Conservation (phyloP, 2,113 vertebrate species). For the Taurulus bubalis region DNA sequence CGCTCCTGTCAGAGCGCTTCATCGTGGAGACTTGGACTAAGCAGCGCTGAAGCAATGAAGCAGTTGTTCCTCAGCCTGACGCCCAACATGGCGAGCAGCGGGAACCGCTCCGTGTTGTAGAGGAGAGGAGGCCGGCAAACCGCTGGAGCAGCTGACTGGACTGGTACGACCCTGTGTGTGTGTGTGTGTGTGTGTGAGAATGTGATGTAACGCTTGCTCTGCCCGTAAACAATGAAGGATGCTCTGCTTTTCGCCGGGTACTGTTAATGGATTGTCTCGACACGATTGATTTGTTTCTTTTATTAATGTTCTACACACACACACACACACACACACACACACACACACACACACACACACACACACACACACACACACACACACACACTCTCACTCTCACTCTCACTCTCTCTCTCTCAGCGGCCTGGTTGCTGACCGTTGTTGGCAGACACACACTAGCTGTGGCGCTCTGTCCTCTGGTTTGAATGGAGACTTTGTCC, state of each 20-base stretch:
- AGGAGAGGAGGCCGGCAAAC: too few species aligned
- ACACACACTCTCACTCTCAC: too few species aligned
- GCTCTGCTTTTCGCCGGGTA: conserved; percentile 1
- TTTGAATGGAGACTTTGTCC: neutral
- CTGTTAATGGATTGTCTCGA: neutral
- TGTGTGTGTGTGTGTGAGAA: too few species aligned
- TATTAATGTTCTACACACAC: neutral
- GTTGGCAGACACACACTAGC: conserved; percentile 7
- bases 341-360: too few species aligned
- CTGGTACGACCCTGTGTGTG: conserved; percentile 36
- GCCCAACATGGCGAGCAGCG: neutral
- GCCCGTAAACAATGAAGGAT: conserved; percentile 59
- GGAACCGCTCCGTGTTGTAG: neutral
- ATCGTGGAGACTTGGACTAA: neutral
- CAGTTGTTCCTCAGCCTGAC: neutral
- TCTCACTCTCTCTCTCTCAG: too few species aligned
- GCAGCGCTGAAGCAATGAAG: neutral
- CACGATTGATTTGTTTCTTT: neutral
- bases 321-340: neutral
- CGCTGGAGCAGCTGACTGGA: conserved; percentile 30
- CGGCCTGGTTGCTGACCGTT: neutral
- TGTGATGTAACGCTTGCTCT: neutral
- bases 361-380: too few species aligned
- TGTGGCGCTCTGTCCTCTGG: neutral
- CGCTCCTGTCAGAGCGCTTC: neutral